Conservation (phyloP, 2,888 invertebrate species). For the Choristoneura rosaceana region DNA sequence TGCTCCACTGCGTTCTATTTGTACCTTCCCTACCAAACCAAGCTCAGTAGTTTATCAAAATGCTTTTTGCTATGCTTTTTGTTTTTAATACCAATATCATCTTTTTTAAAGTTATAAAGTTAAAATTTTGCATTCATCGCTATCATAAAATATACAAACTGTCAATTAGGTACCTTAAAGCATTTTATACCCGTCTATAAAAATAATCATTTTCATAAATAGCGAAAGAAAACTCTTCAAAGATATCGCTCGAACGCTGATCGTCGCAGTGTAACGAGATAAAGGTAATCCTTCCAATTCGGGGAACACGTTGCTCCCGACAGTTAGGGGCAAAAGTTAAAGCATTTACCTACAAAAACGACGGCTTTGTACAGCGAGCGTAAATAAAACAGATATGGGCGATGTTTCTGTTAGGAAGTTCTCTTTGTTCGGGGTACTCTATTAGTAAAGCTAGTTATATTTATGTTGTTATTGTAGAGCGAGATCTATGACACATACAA, state of each 20-base stretch:
- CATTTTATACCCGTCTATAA: not conserved
- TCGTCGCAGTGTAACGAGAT: conserved; percentile 20
- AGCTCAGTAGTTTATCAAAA: too few species aligned
- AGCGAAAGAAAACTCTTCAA: not conserved
- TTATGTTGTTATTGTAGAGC: too few species aligned
- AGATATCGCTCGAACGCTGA: conserved; percentile 21
- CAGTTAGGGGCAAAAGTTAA: conserved; percentile 20
- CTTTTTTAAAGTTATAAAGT: not conserved
- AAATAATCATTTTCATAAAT: conserved; percentile 6
- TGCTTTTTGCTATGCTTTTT: too few species aligned
- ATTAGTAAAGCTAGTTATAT: not conserved
- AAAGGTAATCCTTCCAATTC: conserved; percentile 26
- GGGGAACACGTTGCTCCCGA: conserved; percentile 3
- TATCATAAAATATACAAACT: not conserved
- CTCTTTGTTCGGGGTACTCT: not conserved
- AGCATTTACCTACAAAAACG: conserved; percentile 8
- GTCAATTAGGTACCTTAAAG: not conserved
- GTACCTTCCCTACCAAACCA: too few species aligned
- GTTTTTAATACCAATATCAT: too few species aligned
- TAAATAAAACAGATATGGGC: conserved; percentile 8
- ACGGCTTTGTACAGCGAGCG: conserved; percentile 3
- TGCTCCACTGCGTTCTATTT: too few species aligned
- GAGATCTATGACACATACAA: not conserved
- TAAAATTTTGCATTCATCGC: not conserved
- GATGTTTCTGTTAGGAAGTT: not conserved